Evolutionary conservation across 2,113 vertebrate species (phyloP), one percentile per base, ranked within the genome.

Genomic region (Oreochromis niloticus): DNA sequence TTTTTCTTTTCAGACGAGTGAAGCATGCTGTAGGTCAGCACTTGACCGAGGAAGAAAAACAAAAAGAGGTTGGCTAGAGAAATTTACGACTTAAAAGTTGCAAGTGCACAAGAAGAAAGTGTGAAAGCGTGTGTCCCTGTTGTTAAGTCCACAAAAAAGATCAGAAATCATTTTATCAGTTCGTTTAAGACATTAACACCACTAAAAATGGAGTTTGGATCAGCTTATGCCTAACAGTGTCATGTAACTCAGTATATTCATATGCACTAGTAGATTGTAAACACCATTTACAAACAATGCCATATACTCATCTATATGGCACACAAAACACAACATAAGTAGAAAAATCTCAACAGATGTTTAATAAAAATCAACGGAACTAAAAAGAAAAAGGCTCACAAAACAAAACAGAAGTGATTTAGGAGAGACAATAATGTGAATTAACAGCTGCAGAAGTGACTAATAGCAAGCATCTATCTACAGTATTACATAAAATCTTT

Each of bases 1-100:
- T 90, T 92, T 89, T 90, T 85, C 89, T 91, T 92, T 78, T 81
- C 52, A 52, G 79, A 36, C 1, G 55, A 48, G 48, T 9, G 80
- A 17, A 24, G 46, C 19, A 80, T 43, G 41, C 50, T 32, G 32
- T 3, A 9, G 24, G 5, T 27, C 79, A 36, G 39, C 86, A 80
- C 81, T 24, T 8, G 55, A 50, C 2, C 11, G 34, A 3, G 24
- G 1, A 11, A 39, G 36, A 43, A 30, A n/a, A 16, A 54, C 16
- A 83, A 7, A 22, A 80, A 55, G 17, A 46, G 14, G 50, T 27
- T 4, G 6, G n/a, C 34, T 9, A 14, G 27, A 85, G 16, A 71
- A 59, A 50, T 14, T n/a, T 78, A 19, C 52, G 57, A 68, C 17
- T 61, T 27, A 3, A 78, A 82, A 46, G 30, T 50, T 57, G 56